Evolutionary conservation across 2,888 invertebrate species (phyloP).

Genomic region (Sceliomorpha sp.): DNA sequence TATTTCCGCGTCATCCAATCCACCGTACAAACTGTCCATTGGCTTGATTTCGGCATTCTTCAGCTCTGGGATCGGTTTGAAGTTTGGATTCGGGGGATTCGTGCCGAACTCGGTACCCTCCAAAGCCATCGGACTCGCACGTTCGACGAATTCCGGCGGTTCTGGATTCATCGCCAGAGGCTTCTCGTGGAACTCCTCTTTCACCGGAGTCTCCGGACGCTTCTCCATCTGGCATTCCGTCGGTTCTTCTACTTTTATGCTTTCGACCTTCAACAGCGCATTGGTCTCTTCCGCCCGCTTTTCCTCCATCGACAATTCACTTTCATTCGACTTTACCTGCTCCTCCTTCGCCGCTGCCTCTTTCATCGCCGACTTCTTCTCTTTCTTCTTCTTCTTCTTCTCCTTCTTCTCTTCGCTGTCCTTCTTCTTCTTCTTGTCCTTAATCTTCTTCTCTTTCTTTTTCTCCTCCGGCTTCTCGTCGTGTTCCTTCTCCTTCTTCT

Average conservation of each 20-base stretch:
- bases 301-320: constrained; percentile 59
- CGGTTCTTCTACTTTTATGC: constrained; percentile 51
- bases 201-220: constrained; percentile 44
- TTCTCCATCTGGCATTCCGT: constrained; percentile 41
- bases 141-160: constrained; percentile 67
- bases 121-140: constrained; percentile 45
- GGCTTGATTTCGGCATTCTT: constrained; percentile 63
- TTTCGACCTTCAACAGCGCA: constrained; percentile 58
- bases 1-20: constrained; percentile 74
- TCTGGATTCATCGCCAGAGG: constrained; percentile 75
- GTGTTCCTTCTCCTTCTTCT: constrained; percentile 83
- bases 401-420: constrained; percentile 83
- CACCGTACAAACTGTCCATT: constrained; percentile 76
- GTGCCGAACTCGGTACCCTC: constrained; percentile 66
- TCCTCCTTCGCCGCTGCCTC: constrained; percentile 63
- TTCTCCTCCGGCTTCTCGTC: constrained; percentile 79
- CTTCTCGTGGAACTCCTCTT: constrained; percentile 73
- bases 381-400: constrained; percentile 77
- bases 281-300: constrained; percentile 60
- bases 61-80: constrained; percentile 73
- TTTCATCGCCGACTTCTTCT: constrained; percentile 73
- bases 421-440: constrained; percentile 81
- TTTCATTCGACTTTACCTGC: constrained; percentile 52
- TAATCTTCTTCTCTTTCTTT: constrained; percentile 81
- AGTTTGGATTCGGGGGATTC: constrained; percentile 77